These are phyloP conservation scores for Montipora foliosa DNA, from an alignment of 64 coral and sea anemone genomes.

Conservation along the genomic window DNA sequence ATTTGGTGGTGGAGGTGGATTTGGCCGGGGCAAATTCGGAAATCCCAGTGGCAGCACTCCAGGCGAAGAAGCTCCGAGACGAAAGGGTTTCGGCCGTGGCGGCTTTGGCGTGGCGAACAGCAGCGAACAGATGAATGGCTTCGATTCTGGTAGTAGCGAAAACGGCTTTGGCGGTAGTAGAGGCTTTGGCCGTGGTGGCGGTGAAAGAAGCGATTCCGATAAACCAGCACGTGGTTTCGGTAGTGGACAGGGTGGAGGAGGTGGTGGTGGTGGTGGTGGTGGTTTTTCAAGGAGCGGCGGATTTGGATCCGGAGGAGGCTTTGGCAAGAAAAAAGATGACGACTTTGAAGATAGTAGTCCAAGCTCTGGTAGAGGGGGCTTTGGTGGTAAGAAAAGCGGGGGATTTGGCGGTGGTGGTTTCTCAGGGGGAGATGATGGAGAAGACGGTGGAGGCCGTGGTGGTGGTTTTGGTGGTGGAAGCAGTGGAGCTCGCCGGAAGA, in stretches of 20 bases:
- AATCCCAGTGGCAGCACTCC: not conserved
- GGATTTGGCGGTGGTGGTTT: conserved; percentile 69
- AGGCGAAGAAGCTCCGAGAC: conserved; percentile 18
- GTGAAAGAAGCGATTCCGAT: conserved; percentile 24
- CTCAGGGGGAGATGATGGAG: conserved; percentile 23
- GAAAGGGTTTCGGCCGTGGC: conserved; percentile 47
- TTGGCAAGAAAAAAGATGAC: not conserved
- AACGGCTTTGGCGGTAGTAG: conserved; percentile 52
- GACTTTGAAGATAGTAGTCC: not conserved
- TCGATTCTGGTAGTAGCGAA: conserved; percentile 28
- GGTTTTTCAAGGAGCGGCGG: conserved; percentile 54
- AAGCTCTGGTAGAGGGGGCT: conserved; percentile 32
- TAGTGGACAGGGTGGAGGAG: not conserved
- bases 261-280: conserved; percentile 46
- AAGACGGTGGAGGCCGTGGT: conserved; percentile 26
- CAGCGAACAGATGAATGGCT: conserved; percentile 43
- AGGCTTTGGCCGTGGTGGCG: conserved; percentile 52
- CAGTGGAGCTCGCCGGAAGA: conserved; percentile 24
- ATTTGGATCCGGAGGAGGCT: conserved; percentile 19
- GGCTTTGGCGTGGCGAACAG: not conserved
- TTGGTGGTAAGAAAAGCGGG: conserved; percentile 31
- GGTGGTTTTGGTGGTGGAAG: conserved; percentile 44
- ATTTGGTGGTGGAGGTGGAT: conserved; percentile 52
- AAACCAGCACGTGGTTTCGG: conserved; percentile 57
- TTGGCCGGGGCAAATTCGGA: conserved; percentile 41